Conservation (phyloP, 2,113 vertebrate genomes). For the Malurus elegans region DNA sequence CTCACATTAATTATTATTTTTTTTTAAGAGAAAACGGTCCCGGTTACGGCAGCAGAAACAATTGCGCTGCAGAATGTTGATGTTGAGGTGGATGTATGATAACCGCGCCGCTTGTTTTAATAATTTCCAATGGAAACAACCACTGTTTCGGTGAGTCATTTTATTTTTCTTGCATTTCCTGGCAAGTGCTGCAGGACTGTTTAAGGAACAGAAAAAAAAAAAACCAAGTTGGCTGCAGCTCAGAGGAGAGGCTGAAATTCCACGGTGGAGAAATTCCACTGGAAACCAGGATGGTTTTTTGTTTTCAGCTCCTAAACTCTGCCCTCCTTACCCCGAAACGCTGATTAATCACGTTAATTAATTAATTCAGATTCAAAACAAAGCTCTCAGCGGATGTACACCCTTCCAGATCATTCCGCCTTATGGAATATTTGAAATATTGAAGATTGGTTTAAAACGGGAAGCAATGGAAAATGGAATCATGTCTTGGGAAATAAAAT, state of each 20-base stretch:
- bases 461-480: not conserved
- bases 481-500: not conserved
- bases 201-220: conserved; percentile 4
- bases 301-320: not conserved
- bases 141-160: conserved; percentile 43
- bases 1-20: conserved; percentile 40
- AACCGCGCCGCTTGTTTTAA: conserved; percentile 53
- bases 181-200: conserved; percentile 8
- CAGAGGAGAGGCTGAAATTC: not conserved
- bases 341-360: not conserved
- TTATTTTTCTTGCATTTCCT: conserved; percentile 57
- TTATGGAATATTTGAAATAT: not conserved
- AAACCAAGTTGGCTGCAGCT: not conserved
- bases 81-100: conserved; percentile 57
- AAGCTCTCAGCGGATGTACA: not conserved
- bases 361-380: not conserved
- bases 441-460: not conserved
- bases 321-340: not conserved
- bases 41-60: conserved; percentile 23
- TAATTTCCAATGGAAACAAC: conserved; percentile 38
- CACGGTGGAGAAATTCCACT: not conserved
- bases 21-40: not conserved
- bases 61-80: conserved; percentile 39
- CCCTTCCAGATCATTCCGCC: not conserved
- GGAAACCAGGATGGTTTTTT: not conserved